A percentile compares a stretch with the other conserved stretches of the same genome.
Conservation (phyloP, 1,140 invertebrate species). For the Atta cephalotes region DNA sequence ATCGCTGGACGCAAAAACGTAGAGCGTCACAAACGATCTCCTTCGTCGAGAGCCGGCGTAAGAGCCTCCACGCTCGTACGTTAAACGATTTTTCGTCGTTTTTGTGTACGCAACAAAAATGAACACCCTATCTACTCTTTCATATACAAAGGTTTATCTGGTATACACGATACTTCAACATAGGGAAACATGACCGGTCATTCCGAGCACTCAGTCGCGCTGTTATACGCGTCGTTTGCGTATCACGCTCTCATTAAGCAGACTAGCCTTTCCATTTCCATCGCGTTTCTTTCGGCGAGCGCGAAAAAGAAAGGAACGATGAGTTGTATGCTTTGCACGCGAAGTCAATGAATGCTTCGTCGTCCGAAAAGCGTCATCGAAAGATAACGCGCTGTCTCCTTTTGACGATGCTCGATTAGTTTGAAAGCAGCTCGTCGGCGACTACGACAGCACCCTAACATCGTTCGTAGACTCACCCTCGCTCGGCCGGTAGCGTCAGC, state of each 20-base stretch:
- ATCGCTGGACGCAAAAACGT: slow-evolving; percentile 50
- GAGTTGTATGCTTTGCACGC: neutral
- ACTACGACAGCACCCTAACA: slow-evolving; percentile 40
- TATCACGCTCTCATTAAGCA: slow-evolving; percentile 49
- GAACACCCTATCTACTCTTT: slow-evolving; percentile 28
- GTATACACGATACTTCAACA: slow-evolving; percentile 32
- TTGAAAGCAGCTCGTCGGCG: slow-evolving; percentile 64
- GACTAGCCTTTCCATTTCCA: neutral
- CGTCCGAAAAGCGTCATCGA: slow-evolving; percentile 30
- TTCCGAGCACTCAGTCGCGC: neutral
- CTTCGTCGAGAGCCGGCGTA: slow-evolving; percentile 43
- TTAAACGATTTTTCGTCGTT: slow-evolving; percentile 48
- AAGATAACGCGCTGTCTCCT: slow-evolving; percentile 65
- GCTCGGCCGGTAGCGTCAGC: neutral
- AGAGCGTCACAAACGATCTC: slow-evolving; percentile 53
- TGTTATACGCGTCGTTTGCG: neutral
- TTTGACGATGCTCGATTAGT: slow-evolving; percentile 73
- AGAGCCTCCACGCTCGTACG: slow-evolving; percentile 44
- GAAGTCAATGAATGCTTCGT: neutral
- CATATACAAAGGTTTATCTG: slow-evolving; percentile 51
- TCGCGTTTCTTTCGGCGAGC: slow-evolving; percentile 1
- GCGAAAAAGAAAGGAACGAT: slow-evolving; percentile 27
- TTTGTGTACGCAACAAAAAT: slow-evolving; percentile 50
- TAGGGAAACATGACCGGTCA: neutral
- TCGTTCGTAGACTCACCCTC: slow-evolving; percentile 21